These are phyloP conservation scores for Solea senegalensis DNA, from an alignment of 2,113 vertebrate species.

Conservation along the genomic window DNA sequence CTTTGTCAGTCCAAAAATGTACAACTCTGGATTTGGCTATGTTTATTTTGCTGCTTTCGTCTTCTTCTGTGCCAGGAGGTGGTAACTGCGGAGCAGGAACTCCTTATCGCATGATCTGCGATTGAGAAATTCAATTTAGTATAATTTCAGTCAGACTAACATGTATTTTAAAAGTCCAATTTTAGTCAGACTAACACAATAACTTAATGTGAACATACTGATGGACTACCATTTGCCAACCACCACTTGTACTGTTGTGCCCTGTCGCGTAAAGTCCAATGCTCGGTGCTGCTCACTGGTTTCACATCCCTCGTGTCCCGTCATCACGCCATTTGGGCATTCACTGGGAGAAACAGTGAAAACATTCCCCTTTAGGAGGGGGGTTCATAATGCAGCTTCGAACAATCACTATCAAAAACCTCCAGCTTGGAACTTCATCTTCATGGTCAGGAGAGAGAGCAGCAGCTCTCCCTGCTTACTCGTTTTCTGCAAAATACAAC, in stretches of 20 bases:
- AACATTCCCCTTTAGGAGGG: conserved; percentile 50
- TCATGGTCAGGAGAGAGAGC: conserved; percentile 56
- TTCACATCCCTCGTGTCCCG: conserved; percentile 55
- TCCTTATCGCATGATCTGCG: too few species aligned
- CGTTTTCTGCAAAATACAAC: conserved; percentile 50
- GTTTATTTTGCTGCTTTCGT: too few species aligned
- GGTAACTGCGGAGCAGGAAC: too few species aligned
- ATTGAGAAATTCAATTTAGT: too few species aligned
- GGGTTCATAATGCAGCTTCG: conserved; percentile 63
- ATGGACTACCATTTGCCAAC: conserved; percentile 44
- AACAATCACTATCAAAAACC: conserved; percentile 78
- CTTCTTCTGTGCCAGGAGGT: too few species aligned
- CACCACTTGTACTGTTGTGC: conserved; percentile 39
- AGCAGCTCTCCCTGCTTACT: conserved; percentile 66
- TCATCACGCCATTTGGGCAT: conserved; percentile 57
- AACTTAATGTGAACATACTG: too few species aligned
- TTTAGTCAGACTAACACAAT: too few species aligned
- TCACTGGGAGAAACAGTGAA: conserved; percentile 66
- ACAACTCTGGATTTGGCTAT: too few species aligned
- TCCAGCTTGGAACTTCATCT: conserved; percentile 70
- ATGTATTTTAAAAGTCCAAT: too few species aligned
- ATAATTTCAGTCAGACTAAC: too few species aligned
- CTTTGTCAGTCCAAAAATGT: too few species aligned
- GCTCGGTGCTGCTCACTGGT: conserved; percentile 42
- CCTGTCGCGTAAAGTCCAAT: conserved; percentile 45